Base-by-base conservation (phyloP, 2,797 vertebrate genomes). In the Schizopygopsis pylzovi region DNA sequence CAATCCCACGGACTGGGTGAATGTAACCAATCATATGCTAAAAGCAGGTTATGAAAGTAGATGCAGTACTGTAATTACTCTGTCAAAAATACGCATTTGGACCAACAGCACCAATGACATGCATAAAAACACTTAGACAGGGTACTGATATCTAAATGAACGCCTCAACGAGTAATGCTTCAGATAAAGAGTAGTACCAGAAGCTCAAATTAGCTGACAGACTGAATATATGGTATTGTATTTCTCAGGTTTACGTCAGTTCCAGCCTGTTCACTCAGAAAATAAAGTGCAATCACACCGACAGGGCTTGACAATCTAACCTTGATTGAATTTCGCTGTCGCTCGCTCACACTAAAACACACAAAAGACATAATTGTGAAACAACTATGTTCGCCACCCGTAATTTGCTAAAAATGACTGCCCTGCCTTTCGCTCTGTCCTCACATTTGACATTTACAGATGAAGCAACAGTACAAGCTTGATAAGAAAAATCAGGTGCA, bases 401-500 rank as follows among this genome's bases (percentile, higher is more conserved):
- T 75, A 75, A 85, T 85, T 85, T 81, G 33, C 84, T 52, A 28
- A 75, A 85, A 54, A 85, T 63, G 67, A 85, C 70, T n/a, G 22
- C n/a, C 77, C 16, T 54, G 84, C 78, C 77, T 65, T 81, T 81
- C 84, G 52, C 41, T 81, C 43, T 4, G 43, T 81, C 78, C 68
- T 85, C 67, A n/a, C 28, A 79, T 61, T 82, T 71, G 82, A 81
- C 67, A 81, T 71, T 37, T 76, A 47, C 22, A 85, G 54, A 85
- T 54, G 37, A 88, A 68, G 76, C 33, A 82, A 39, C 28, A 16
- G 72, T 8, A 68, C 28, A n/a, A 28, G 37, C 28, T 79, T 45
- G 43, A 43, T 25, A 82, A 80, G 43, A 71, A 87, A 73, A 79
- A 87, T 80, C 86, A 84, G 77, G 49, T 87, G 83, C 68, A 82